A percentile compares a stretch with the other conserved stretches of the same genome.
phyloP scores from a whole-genome alignment of 2,888 invertebrate genomes.

The Heterodera filipjevi region DNA sequence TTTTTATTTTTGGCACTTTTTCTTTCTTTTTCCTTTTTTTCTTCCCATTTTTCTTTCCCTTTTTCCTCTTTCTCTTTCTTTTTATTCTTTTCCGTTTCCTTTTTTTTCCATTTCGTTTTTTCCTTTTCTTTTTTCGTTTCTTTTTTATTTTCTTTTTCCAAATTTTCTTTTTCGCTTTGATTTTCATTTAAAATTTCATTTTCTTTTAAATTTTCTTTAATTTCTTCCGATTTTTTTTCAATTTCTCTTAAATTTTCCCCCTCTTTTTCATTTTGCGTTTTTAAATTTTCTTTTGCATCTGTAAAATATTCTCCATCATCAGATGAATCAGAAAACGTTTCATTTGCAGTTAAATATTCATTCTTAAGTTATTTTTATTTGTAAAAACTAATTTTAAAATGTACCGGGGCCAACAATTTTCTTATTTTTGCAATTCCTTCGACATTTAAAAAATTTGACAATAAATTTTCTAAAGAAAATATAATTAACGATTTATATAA shows the following conservation, averaged over 20 bases:
- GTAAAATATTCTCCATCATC: background rate
- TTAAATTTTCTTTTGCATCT: background rate
- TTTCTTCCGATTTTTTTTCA: background rate
- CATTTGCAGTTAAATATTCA: background rate
- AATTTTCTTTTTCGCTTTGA: background rate
- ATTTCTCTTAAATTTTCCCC: background rate
- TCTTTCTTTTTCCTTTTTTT: background rate
- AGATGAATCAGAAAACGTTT: background rate
- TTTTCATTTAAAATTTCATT: background rate
- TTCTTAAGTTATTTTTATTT: background rate
- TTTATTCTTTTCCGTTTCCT: background rate
- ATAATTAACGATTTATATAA: background rate
- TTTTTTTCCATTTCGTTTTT: background rate
- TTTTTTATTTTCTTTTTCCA: background rate
- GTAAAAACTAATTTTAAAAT: background rate
- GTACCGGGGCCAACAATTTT: background rate
- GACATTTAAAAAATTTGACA: background rate
- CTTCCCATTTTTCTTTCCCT: background rate
- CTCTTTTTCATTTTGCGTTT: background rate
- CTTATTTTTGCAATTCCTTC: background rate
- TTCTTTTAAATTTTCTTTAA: background rate
- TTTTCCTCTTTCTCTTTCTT: background rate
- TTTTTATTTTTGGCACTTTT: background rate
- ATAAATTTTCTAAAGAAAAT: background rate
- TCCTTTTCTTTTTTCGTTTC: slow-evolving; percentile 1